These are phyloP conservation scores for Mystacornis crossleyi DNA, from an alignment of 2,113 vertebrate species.

Conservation along the genomic window DNA sequence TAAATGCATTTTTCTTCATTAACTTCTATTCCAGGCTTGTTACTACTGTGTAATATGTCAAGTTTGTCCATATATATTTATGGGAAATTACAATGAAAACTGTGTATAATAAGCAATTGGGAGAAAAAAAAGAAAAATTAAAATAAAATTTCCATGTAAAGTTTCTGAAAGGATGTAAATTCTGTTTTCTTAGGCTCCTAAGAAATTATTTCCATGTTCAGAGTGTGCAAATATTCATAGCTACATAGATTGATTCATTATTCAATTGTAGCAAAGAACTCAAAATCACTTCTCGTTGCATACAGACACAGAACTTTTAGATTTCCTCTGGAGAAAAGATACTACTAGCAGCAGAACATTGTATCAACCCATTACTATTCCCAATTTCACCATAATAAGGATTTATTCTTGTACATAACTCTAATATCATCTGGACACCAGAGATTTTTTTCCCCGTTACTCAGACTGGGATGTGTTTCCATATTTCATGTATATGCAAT, in stretches of 20 bases:
- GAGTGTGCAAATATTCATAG: not conserved
- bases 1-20: conserved; percentile 53
- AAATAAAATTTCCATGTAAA: conserved; percentile 69
- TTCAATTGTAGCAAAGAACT: not conserved
- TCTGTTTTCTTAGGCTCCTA: not conserved
- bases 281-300: not conserved
- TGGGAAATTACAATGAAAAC: conserved; percentile 35
- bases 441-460: not conserved
- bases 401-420: not conserved
- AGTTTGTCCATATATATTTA: conserved; percentile 68
- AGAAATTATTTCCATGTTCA: not conserved
- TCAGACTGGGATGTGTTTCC: not conserved
- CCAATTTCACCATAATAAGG: not conserved
- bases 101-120: conserved; percentile 24
- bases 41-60: conserved; percentile 59
- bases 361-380: not conserved
- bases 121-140: not conserved
- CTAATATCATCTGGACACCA: not conserved
- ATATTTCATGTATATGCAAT: not conserved
- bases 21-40: conserved; percentile 61
- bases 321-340: not conserved
- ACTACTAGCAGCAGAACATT: not conserved
- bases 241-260: not conserved
- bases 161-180: conserved; percentile 49
- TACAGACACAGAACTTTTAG: not conserved